A percentile compares a stretch with the other conserved stretches of the same genome.
Conservation (phyloP, 2,888 invertebrate genomes). For the Scaptodrosophila latifasciaeformis region DNA sequence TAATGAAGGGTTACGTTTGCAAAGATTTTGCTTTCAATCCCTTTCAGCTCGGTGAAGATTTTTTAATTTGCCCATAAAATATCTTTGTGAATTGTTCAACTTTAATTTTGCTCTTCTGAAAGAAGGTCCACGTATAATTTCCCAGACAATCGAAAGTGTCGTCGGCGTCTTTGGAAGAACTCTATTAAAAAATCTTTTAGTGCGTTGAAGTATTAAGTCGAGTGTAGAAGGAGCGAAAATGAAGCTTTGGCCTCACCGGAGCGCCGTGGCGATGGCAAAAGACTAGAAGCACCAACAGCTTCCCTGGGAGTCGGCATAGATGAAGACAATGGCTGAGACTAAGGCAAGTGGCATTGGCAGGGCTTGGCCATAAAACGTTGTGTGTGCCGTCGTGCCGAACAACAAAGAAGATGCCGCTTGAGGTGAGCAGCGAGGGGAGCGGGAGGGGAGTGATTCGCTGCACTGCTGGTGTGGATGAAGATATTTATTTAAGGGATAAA, state of each 20-base stretch:
- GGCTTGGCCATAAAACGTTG: constrained; percentile 41
- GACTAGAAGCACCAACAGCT: constrained; percentile 2
- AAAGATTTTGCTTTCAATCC: no score
- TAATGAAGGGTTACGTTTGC: no score
- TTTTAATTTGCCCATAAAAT: no score
- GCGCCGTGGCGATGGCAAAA: constrained; percentile 1
- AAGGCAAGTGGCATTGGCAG: constrained; percentile 7
- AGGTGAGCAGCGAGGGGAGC: constrained; percentile 11
- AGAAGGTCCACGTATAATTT: constrained; percentile 58
- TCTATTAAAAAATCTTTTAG: constrained; percentile 72
- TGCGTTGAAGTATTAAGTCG: constrained; percentile 49
- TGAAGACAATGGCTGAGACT: neutral
- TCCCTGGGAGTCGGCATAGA: no score
- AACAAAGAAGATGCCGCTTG: no score
- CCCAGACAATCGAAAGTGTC: constrained; percentile 72
- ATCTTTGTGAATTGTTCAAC: no score
- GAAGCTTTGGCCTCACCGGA: neutral
- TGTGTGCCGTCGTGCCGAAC: constrained; percentile 36
- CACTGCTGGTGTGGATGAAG: constrained; percentile 56
- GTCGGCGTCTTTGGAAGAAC: constrained; percentile 69
- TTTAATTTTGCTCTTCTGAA: neutral
- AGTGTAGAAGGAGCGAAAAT: constrained; percentile 41
- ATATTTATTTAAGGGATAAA: constrained; percentile 73
- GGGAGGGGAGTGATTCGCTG: constrained; percentile 17
- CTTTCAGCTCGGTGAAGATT: no score